These are phyloP conservation scores for Cheilosia grossa DNA, from an alignment of 2,888 invertebrate species.

Conservation along the genomic window DNA sequence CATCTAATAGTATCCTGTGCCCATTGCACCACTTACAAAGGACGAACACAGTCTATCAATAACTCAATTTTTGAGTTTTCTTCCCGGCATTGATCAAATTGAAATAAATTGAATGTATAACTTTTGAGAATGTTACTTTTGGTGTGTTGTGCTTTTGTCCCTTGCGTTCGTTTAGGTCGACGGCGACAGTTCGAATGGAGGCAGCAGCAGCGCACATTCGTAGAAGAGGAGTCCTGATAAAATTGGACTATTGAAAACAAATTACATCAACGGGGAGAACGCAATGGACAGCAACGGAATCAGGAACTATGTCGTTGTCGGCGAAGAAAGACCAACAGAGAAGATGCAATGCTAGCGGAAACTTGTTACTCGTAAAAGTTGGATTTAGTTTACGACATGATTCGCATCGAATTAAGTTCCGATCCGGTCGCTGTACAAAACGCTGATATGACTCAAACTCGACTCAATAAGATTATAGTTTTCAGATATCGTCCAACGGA, in stretches of 20 bases:
- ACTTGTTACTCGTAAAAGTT: slow-evolving; percentile 54
- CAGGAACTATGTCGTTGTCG: neutral
- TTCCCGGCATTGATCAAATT: slow-evolving; percentile 63
- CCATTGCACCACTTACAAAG: slow-evolving; percentile 32
- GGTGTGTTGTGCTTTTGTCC: slow-evolving; percentile 20
- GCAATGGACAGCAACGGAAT: slow-evolving; percentile 43
- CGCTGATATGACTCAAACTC: slow-evolving; percentile 61
- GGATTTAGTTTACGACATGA: slow-evolving; percentile 28
- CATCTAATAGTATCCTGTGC: slow-evolving; percentile 20
- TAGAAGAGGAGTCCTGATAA: slow-evolving; percentile 39
- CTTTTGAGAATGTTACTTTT: slow-evolving; percentile 63
- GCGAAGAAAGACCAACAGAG: neutral
- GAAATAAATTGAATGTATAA: slow-evolving; percentile 71
- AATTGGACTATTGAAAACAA: slow-evolving; percentile 72
- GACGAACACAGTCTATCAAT: slow-evolving; percentile 47
- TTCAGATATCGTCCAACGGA: slow-evolving; percentile 39
- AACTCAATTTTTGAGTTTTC: slow-evolving; percentile 66
- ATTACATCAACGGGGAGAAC: slow-evolving; percentile 62
- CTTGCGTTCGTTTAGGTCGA: neutral
- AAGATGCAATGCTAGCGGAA: slow-evolving; percentile 12
- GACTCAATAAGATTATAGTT: slow-evolving; percentile 65
- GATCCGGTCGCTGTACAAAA: slow-evolving; percentile 39
- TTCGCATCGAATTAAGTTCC: slow-evolving; percentile 58
- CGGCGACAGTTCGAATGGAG: slow-evolving; percentile 20
- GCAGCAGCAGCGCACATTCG: slow-evolving; percentile 1